Base-by-base conservation (phyloP, 2,888 invertebrate species). In the Cryptophagus acutangulus region DNA sequence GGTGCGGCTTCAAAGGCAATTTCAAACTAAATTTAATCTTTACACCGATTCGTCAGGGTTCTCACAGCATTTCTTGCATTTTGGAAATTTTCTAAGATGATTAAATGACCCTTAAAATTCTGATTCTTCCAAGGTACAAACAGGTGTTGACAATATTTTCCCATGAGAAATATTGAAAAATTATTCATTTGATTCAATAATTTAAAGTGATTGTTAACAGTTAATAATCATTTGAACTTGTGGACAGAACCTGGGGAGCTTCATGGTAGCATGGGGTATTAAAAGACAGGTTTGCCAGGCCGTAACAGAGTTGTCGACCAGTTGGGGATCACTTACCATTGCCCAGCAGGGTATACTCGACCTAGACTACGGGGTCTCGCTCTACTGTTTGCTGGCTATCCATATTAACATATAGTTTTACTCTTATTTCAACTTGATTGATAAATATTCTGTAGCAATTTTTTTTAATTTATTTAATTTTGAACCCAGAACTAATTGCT, bases 261-360 rank as follows among this genome's bases (percentile, higher is more conserved):
- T 36, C 43, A 41, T 41, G 41, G 46, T 48, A 41, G 45, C 39
- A 41, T 45, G 42, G 46, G 42, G 48, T 44, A 43, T 10, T 16
- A 14, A 8, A 41, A 34, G 47, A 39, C 36, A 36, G 45, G 44
- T 40, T 39, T 38, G 38, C 44, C 38, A 45, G 33, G 45, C 48
- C 45, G 42, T 58, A 58, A 58, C 53, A 58, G 52, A 58, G 58
- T 55, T 55, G 58, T 58, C 51, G 48, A 51, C 51, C 49, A 42
- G 51, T 45, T 46, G 51, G 53, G 54, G 51, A 58, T 58, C 57
- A 53, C 52, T 58, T 57, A 57, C 58, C 49, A 48, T 44, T 46
- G 36, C 54, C 40, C 56, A 46, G 50, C 54, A 44, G 58, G 53
- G 26, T 38, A 33, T 41, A 36, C 38, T 36, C 33, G 46, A 43